Evolutionary conservation across 2,888 invertebrate species (phyloP).

Genomic region (Cacoxenus indagator): DNA sequence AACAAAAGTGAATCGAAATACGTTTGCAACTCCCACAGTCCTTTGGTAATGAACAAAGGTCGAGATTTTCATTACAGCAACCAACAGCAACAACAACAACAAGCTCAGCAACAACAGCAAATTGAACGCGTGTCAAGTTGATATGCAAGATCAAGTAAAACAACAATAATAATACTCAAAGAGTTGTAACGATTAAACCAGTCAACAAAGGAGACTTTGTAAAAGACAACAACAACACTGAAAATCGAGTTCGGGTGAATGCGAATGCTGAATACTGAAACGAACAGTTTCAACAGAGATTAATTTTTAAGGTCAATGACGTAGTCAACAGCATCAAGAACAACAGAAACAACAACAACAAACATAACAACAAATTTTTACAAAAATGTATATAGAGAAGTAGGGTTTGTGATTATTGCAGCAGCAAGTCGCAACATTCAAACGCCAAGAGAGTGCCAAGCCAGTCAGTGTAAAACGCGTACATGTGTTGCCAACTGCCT

Average conservation of each 20-base stretch:
- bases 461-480: background rate
- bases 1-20: background rate
- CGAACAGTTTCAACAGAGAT: background rate
- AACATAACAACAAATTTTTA: background rate
- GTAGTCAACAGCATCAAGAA: background rate
- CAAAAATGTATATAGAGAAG: background rate
- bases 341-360: background rate
- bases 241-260: background rate
- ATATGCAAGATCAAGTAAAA: no score
- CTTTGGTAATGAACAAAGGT: background rate
- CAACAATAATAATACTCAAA: no score
- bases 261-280: no score
- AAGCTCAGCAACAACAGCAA: background rate
- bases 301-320: constrained; percentile 13
- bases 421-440: background rate
- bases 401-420: background rate
- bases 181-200: no score
- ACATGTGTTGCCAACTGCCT: background rate
- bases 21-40: no score
- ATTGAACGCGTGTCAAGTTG: background rate
- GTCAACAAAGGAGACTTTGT: no score
- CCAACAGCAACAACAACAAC: background rate
- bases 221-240: background rate
- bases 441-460: background rate
- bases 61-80: background rate